Evolutionary conservation across 2,113 vertebrate genomes (phyloP), one percentile per base, ranked within the genome.

Genomic region (Meriones unguiculatus): DNA sequence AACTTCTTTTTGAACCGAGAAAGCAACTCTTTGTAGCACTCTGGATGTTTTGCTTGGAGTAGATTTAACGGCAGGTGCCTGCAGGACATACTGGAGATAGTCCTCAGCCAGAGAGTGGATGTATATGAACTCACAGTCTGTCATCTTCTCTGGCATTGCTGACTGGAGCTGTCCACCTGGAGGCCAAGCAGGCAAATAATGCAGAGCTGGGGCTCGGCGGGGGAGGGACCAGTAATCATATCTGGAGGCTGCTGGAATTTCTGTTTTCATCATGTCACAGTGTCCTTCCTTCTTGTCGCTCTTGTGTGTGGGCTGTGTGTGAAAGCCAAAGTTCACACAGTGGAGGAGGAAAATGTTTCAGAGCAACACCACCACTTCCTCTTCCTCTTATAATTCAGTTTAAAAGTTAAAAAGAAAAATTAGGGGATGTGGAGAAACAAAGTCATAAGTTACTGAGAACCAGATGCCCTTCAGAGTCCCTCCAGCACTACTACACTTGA

Each of bases 91-190:
- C 0, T 93, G 96, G 96, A 98, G 95, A 1, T 99, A 99, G 65
- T 98, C 98, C 94, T 98, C 98, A 30, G 98, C 98, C 95, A 98
- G 96, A 30, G 62, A 91, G 64, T 98, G 98, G 25, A 98, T 97
- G 25, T 97, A 98, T 0, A 93, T 93, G 32, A 98, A 98, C 59
- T 98, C 98, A 0, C 86, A 24, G 41, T 97, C 98, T 30, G 92
- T 98, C 98, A 98, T 99, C 87, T 87, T 95, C 95, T 2, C 4
- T 7, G 41, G 41, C 0, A 0, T 35, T 77, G 88, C 65, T 62
- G 52, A 10, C 70, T n/a, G 0, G 7, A 88, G 95, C 85, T 25
- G 28, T 11, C 57, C 90, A 0, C 80, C 22, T 57, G n/a, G 1
- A 73, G 2, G 18, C 46, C 0, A 17, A 32, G 24, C 10, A 69